Percentiles rank a stretch among this genome's conserved stretches.
Evolutionary conservation across 2,888 invertebrate genomes (phyloP).

Genomic region (Gonocerus acuteangulatus): DNA sequence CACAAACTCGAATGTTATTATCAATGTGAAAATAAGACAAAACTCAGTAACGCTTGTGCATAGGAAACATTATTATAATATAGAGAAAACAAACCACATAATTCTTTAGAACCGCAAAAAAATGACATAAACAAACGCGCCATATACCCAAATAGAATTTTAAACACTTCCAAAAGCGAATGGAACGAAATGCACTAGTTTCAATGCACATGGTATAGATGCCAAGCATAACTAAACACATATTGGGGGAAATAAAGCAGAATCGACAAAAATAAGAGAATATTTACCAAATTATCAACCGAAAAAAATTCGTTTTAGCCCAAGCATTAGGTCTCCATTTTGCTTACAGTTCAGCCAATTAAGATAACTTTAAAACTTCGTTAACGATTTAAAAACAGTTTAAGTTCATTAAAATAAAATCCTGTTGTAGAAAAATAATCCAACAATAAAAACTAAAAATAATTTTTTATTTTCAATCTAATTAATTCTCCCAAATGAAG

Average conservation of each 20-base stretch:
- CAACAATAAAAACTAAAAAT: too few species aligned
- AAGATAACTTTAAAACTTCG: too few species aligned
- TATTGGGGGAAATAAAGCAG: not conserved
- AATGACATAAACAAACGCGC: conserved; percentile 12
- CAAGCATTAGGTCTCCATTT: conserved; percentile 12
- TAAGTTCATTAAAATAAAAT: too few species aligned
- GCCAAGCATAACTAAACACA: not conserved
- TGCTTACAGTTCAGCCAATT: not conserved
- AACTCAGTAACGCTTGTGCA: too few species aligned
- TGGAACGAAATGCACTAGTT: not conserved
- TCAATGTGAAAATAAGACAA: too few species aligned
- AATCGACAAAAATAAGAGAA: not conserved
- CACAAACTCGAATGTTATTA: too few species aligned
- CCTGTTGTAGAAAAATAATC: too few species aligned
- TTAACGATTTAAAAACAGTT: too few species aligned
- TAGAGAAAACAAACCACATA: too few species aligned
- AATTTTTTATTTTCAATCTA: too few species aligned
- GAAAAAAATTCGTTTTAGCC: not conserved
- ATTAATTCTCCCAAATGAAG: too few species aligned
- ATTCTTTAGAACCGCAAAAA: not conserved
- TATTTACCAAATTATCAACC: conserved; percentile 10
- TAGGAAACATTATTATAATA: too few species aligned
- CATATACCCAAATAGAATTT: not conserved
- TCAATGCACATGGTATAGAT: not conserved
- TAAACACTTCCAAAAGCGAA: not conserved